phyloP scores from a whole-genome alignment of 2,113 vertebrate species.

The Scomber japonicus region DNA sequence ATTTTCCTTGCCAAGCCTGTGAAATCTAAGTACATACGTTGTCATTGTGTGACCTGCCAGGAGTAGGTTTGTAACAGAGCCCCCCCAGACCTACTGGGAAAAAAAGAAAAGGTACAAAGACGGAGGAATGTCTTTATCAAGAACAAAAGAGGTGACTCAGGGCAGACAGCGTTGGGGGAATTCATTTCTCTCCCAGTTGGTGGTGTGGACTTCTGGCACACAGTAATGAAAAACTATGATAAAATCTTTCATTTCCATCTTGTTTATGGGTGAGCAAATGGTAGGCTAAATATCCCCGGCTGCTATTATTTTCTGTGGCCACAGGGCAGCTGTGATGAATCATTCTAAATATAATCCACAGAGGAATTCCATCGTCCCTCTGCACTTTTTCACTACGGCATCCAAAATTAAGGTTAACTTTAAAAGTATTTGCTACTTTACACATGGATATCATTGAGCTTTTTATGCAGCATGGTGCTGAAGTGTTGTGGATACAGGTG shows the following conservation, averaged over 20 bases:
- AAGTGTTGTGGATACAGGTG: not conserved
- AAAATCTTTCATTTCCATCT: constrained; percentile 85
- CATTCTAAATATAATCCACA: constrained; percentile 69
- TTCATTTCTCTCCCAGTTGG: constrained; percentile 88
- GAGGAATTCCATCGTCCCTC: constrained; percentile 59
- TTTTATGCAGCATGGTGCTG: not conserved
- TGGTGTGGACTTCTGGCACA: constrained; percentile 81
- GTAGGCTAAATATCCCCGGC: constrained; percentile 72
- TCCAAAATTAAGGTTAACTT: constrained; percentile 29
- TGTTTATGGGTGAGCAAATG: constrained; percentile 80
- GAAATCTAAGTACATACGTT: constrained; percentile 82
- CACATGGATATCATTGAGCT: not conserved
- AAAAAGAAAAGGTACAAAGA: constrained; percentile 79
- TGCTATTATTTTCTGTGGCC: constrained; percentile 78
- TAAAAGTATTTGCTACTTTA: not conserved
- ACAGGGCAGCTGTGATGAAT: constrained; percentile 76
- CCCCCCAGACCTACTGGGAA: constrained; percentile 65
- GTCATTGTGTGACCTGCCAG: constrained; percentile 79
- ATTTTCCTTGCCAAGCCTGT: constrained; percentile 75
- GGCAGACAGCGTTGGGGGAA: constrained; percentile 82
- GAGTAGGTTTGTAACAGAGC: constrained; percentile 76
- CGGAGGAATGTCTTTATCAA: constrained; percentile 83
- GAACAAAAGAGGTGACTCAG: constrained; percentile 83
- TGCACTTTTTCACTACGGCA: constrained; percentile 20
- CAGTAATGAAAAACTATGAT: constrained; percentile 84